Base-by-base conservation (phyloP, 92 coral and sea anemone species). In the Isaurus tuberculatus region DNA sequence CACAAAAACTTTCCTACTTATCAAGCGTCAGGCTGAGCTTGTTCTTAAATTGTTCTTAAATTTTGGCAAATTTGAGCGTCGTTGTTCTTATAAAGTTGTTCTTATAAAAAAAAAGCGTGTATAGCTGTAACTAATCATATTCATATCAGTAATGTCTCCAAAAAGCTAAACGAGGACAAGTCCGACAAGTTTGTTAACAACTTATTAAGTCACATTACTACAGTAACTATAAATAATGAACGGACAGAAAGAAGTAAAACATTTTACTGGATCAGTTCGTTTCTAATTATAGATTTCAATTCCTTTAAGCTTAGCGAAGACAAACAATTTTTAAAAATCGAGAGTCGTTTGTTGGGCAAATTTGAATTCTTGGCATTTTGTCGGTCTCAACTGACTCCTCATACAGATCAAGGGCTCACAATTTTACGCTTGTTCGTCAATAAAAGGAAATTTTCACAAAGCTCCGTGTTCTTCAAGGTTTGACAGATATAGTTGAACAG, bases 371-470 rank as follows among this genome's bases (percentile, higher is more conserved):
- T 7, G 8, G 22, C 63, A 55, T 55, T 55, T 55, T 22, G 1
- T 55, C 63, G 8, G 22, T 63, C 34, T 63, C 16, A 63, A 63
- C 32, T 63, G 32, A 10, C 68, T 3, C 30, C 36, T 26, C 26
- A 40, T 2, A 25, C 69, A 63, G 27, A 63, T 63, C 63, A 63
- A 63, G 69, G 27, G 33, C 34, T 63, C 11, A 5, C 36, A 63
- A 25, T 63, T 63, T 63, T 29, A 26, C 19, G 69, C 69, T 63
- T 63, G 69, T 25, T 34, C 33, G n/a, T 26, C 69, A 63, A 63
- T 63, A 5, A 63, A 63, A 13, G 17, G 33, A 63, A 63, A 26
- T 26, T 63, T 63, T 26, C 34, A 57, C 22, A 63, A 25, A 26
- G 34, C 69, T 26, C 26, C 3, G 10, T 3, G 63, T 19, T 23